Percentiles rank a stretch among this genome's conserved stretches.
phyloP scores from a whole-genome alignment of 2,797 vertebrate genomes.

The Fundulus diaphanus region DNA sequence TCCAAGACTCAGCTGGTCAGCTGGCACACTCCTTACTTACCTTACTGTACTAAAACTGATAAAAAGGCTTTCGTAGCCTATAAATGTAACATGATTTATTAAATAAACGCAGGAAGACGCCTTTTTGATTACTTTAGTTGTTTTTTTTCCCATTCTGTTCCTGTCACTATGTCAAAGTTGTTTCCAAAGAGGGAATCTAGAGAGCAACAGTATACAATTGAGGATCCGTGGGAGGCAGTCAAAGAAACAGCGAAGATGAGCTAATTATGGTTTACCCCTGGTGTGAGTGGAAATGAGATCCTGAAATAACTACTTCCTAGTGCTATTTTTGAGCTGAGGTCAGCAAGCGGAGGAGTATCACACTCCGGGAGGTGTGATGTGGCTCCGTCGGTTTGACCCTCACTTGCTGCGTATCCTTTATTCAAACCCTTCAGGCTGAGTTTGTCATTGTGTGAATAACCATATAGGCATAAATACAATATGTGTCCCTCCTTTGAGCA shows the following conservation, averaged over 20 bases:
- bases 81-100: not conserved
- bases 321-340: conserved; percentile 80
- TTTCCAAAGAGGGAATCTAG: conserved; percentile 9
- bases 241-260: conserved; percentile 55
- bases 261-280: conserved; percentile 74
- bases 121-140: not conserved
- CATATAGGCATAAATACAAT: conserved; percentile 54
- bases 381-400: conserved; percentile 73
- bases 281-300: conserved; percentile 77
- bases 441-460: conserved; percentile 36
- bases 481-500: conserved; percentile 49
- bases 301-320: conserved; percentile 77
- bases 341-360: conserved; percentile 71
- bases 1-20: not conserved
- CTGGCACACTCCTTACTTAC: not conserved
- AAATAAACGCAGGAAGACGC: not conserved
- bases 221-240: conserved; percentile 42
- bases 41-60: not conserved
- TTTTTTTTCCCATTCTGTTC: not conserved
- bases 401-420: conserved; percentile 77
- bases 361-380: conserved; percentile 69
- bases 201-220: not conserved
- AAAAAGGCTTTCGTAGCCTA: not conserved
- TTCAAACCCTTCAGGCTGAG: conserved; percentile 51
- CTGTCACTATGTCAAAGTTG: not conserved